Conservation (phyloP, 2,797 vertebrate genomes). For the Amniataba percoides region DNA sequence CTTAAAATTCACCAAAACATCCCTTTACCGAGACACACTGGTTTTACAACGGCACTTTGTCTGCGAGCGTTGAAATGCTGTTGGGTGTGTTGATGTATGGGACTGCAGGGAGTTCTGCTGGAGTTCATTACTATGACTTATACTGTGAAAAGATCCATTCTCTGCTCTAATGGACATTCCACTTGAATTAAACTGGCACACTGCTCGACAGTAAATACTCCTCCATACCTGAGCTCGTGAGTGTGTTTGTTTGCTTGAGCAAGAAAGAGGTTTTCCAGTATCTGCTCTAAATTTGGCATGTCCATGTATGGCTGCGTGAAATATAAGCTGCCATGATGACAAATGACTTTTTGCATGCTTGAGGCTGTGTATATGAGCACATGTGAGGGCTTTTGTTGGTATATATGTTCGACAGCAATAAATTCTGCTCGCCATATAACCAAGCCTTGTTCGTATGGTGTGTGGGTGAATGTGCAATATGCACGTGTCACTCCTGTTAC, state of each 20-base stretch:
- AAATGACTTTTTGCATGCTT: conserved; percentile 37
- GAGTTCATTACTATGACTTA: conserved; percentile 79
- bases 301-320: conserved; percentile 42
- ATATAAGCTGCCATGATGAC: conserved; percentile 50
- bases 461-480: conserved; percentile 2
- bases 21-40: conserved; percentile 21
- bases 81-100: conserved; percentile 53
- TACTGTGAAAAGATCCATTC: conserved; percentile 56
- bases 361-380: conserved; percentile 10
- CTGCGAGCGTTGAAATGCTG: conserved; percentile 31
- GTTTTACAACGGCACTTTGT: conserved; percentile 50
- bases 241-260: conserved; percentile 24
- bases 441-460: not conserved
- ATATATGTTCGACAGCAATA: conserved; percentile 20
- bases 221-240: conserved; percentile 31
- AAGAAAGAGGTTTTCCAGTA: conserved; percentile 8
- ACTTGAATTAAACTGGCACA: conserved; percentile 58
- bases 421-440: conserved; percentile 22
- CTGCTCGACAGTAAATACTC: conserved; percentile 52
- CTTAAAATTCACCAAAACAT: conserved; percentile 42
- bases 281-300: conserved; percentile 41
- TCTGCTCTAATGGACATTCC: conserved; percentile 63
- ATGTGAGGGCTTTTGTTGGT: conserved; percentile 21
- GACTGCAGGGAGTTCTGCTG: conserved; percentile 54
- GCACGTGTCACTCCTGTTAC: conserved; percentile 21